Conservation (phyloP, 2,888 invertebrate species). For the Alsophila aescularia region DNA sequence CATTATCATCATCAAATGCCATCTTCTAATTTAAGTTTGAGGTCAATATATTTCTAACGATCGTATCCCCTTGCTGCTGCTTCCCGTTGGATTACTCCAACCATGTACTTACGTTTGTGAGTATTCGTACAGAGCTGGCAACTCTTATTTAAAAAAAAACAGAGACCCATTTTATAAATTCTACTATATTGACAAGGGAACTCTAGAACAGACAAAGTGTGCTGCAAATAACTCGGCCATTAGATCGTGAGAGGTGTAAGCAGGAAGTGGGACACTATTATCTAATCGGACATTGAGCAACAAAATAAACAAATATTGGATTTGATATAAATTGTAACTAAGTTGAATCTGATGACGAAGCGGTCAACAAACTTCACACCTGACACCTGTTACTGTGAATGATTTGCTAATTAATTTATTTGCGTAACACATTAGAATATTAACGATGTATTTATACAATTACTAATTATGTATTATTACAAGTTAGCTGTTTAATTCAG, state of each 20-base stretch:
- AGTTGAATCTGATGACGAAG: not conserved
- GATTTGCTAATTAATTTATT: conserved; percentile 1
- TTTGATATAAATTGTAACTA: conserved; percentile 13
- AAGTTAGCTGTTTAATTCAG: not conserved
- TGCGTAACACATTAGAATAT: not conserved
- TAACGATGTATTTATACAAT: not conserved
- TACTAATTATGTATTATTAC: too few species aligned
- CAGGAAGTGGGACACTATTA: conserved; percentile 52
- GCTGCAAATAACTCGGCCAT: conserved; percentile 17
- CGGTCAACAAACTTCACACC: conserved; percentile 14
- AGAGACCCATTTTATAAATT: too few species aligned
- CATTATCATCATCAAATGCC: too few species aligned
- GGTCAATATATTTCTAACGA: too few species aligned
- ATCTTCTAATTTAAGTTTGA: too few species aligned
- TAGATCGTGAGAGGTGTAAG: conserved; percentile 43
- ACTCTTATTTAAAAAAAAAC: not conserved
- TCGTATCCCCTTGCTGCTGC: too few species aligned
- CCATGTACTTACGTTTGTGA: too few species aligned
- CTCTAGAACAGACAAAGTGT: not conserved
- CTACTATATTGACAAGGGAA: not conserved
- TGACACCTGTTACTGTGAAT: conserved; percentile 14
- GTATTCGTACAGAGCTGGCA: too few species aligned
- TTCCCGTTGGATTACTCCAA: too few species aligned
- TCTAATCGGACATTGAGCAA: conserved; percentile 48
- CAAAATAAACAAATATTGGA: conserved; percentile 44